A percentile compares a stretch with the other conserved stretches of the same genome.
Evolutionary conservation across 2,888 invertebrate species (phyloP).

Genomic region (Nowickia ferox): DNA sequence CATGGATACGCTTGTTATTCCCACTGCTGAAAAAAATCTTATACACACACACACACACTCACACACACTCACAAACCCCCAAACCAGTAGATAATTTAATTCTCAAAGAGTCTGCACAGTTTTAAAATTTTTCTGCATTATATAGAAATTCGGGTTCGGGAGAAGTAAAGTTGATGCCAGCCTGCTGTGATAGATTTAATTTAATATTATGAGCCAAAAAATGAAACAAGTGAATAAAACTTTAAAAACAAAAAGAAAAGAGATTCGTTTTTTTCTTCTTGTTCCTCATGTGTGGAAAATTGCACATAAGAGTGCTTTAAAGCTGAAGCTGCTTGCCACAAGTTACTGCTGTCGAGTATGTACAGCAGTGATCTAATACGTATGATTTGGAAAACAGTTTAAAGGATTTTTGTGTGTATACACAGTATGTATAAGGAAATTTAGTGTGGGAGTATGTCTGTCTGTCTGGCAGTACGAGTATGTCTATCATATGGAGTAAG

Average conservation of each 20-base stretch:
- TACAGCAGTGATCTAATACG: conserved; percentile 15
- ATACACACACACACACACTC: neutral
- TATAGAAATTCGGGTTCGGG: neutral
- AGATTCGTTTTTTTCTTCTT: neutral
- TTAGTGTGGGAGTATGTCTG: conserved; percentile 29
- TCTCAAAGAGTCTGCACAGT: conserved; percentile 66
- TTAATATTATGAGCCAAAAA: conserved; percentile 66
- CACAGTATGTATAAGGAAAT: conserved; percentile 28
- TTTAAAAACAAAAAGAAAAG: conserved; percentile 14
- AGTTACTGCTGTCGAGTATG: neutral
- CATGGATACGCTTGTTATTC: conserved; percentile 35
- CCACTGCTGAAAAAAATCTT: conserved; percentile 12
- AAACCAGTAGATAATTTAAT: conserved; percentile 64
- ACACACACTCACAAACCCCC: neutral
- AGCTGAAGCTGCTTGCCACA: neutral
- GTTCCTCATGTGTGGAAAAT: conserved; percentile 55
- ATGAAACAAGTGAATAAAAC: conserved; percentile 47
- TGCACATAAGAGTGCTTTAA: conserved; percentile 53
- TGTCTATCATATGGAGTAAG: conserved; percentile 21
- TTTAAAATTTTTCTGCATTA: conserved; percentile 51
- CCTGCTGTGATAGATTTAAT: conserved; percentile 72
- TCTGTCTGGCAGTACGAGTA: neutral
- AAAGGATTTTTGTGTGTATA: conserved; percentile 53
- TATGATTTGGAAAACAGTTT: conserved; percentile 39
- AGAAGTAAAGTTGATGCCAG: conserved; percentile 67